phyloP scores from a whole-genome alignment of 2,113 vertebrate species.

The Pleuronectes platessa region DNA sequence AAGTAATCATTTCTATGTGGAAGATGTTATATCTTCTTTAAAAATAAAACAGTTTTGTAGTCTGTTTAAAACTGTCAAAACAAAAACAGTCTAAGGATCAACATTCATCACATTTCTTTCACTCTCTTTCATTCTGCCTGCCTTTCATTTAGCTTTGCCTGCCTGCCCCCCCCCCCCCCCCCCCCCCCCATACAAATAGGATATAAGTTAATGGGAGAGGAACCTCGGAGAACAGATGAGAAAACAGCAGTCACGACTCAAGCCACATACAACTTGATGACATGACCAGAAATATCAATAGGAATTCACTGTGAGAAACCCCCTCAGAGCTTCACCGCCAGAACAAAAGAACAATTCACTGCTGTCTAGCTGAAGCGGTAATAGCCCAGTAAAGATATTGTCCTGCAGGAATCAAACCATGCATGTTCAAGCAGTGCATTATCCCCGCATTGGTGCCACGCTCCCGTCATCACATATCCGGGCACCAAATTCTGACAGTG shows the following conservation, averaged over 20 bases:
- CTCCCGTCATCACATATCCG: slow-evolving; percentile 13
- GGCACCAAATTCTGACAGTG: slow-evolving; percentile 37
- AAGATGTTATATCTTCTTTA: neutral
- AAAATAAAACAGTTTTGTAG: neutral
- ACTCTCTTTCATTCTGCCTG: slow-evolving; percentile 13
- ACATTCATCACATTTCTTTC: slow-evolving; percentile 13
- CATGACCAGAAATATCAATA: slow-evolving; percentile 76
- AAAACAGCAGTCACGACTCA: slow-evolving; percentile 68
- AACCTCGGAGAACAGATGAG: slow-evolving; percentile 66
- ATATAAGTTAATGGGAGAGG: slow-evolving; percentile 55
- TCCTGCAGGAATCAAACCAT: slow-evolving; percentile 68
- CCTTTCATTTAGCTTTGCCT: slow-evolving; percentile 45
- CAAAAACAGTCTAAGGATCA: neutral
- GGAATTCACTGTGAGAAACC: slow-evolving; percentile 68
- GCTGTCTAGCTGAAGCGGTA: slow-evolving; percentile 54
- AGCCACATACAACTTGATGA: slow-evolving; percentile 70
- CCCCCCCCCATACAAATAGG: slow-evolving; percentile 39
- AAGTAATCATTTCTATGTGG: no score
- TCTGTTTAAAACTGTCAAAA: slow-evolving; percentile 6
- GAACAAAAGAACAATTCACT: slow-evolving; percentile 70
- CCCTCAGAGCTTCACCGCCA: slow-evolving; percentile 55
- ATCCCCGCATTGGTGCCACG: slow-evolving; percentile 48
- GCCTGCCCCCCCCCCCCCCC: neutral
- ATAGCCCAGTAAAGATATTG: slow-evolving; percentile 64
- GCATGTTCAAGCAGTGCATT: slow-evolving; percentile 59